Evolutionary conservation across 2,888 invertebrate genomes (phyloP).

Genomic region (Malacosoma neustria): DNA sequence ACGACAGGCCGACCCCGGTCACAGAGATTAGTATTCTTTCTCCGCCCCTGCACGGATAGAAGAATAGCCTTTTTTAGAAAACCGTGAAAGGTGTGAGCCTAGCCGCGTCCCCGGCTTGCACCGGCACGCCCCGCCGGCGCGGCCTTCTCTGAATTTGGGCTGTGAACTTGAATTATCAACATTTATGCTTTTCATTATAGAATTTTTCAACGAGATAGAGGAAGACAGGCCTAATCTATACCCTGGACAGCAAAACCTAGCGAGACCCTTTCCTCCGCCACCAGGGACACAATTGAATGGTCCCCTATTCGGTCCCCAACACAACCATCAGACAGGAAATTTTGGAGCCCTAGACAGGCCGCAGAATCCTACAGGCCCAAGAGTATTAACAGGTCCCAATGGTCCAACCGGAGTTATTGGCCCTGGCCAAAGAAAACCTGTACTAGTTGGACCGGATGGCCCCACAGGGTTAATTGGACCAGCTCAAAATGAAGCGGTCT

Average conservation of each 20-base stretch:
- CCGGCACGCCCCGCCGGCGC: no score
- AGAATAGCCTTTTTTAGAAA: no score
- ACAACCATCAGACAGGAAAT: constrained; percentile 14
- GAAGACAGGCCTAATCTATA: constrained; percentile 41
- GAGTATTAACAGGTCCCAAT: constrained; percentile 56
- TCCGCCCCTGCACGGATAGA: no score
- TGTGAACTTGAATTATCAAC: no score
- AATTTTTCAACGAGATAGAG: constrained; percentile 50
- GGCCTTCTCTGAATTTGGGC: no score
- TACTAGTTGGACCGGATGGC: constrained; percentile 58
- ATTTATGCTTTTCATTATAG: no score
- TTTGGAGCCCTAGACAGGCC: constrained; percentile 13
- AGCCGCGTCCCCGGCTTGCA: no score
- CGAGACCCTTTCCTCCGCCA: constrained; percentile 29
- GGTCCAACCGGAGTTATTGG: constrained; percentile 34
- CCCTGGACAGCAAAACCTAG: constrained; percentile 27
- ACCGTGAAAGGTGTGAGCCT: no score
- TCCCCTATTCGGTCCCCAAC: constrained; percentile 19
- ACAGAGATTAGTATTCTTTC: no score
- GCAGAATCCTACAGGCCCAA: constrained; percentile 18
- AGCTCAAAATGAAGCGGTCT: background rate
- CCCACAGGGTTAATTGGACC: constrained; percentile 33
- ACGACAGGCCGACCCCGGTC: no score
- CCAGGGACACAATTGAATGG: constrained; percentile 15
- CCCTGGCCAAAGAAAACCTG: constrained; percentile 16